Evolutionary conservation across 37 sponge, comb jelly and placozoan species (phyloP).

Genomic region (Crambe crambe): DNA sequence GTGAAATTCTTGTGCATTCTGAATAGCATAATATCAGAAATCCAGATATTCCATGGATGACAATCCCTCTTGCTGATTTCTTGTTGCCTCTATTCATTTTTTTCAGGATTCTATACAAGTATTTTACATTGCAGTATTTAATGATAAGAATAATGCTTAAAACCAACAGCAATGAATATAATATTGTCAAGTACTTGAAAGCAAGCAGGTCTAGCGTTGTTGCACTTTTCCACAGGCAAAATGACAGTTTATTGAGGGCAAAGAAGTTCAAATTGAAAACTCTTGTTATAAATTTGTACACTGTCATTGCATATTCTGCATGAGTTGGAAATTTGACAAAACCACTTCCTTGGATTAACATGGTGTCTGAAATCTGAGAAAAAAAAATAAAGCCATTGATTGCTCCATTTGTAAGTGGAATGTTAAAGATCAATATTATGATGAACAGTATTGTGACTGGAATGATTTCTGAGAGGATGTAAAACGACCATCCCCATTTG

Average conservation of each 20-base stretch:
- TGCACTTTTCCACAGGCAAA: conserved; percentile 35
- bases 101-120: not conserved
- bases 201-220: conserved; percentile 5
- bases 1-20: conserved; percentile 19
- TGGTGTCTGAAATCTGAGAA: conserved; percentile 19
- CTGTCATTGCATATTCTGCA: not conserved
- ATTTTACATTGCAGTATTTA: not conserved
- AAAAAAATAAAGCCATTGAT: conserved; percentile 44
- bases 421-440: conserved; percentile 43
- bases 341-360: not conserved
- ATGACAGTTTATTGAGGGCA: conserved; percentile 15
- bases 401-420: conserved; percentile 28
- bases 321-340: not conserved
- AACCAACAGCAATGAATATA: conserved; percentile 33
- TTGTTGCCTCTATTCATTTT: too few species aligned
- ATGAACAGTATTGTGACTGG: conserved; percentile 42
- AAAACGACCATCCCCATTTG: conserved; percentile 31
- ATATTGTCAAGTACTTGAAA: conserved; percentile 33
- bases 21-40: conserved; percentile 46
- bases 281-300: not conserved
- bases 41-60: conserved; percentile 50
- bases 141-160: not conserved
- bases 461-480: conserved; percentile 41
- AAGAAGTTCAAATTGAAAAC: conserved; percentile 34
- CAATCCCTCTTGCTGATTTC: not conserved